phyloP scores from a whole-genome alignment of 2,113 vertebrate species.

The Danionella cerebrum region DNA sequence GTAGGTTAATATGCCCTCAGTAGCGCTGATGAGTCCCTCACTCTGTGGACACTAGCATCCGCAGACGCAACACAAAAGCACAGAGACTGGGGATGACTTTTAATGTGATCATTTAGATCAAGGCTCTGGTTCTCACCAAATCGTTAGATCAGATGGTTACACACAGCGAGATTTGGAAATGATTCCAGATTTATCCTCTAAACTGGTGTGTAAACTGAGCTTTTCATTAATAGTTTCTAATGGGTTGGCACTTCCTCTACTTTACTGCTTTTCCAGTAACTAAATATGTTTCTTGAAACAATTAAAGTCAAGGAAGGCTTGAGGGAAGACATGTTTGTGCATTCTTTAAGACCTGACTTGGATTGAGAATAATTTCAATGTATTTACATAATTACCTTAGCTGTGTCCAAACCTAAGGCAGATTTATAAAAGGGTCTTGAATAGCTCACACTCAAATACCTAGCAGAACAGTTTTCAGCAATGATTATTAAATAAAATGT shows the following conservation, averaged over 20 bases:
- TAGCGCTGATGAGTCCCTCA: conserved; percentile 12
- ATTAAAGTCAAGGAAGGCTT: neutral
- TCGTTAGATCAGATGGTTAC: conserved; percentile 31
- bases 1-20: too few species aligned
- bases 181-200: conserved; percentile 27
- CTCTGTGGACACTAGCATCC: conserved; percentile 17
- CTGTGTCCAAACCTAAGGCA: neutral
- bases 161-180: conserved; percentile 24
- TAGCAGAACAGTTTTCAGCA: neutral
- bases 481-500: neutral
- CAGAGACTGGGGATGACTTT: conserved; percentile 18
- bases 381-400: neutral
- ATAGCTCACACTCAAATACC: too few species aligned
- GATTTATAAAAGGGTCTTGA: neutral
- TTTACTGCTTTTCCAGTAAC: neutral
- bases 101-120: conserved; percentile 1
- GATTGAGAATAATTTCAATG: neutral
- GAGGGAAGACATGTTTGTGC: neutral
- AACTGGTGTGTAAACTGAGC: neutral
- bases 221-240: conserved; percentile 12
- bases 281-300: neutral
- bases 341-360: neutral
- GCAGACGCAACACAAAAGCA: conserved; percentile 15
- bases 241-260: neutral
- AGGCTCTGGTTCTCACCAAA: neutral